Percentiles rank a stretch among this genome's conserved stretches.
These are phyloP conservation scores for Cyanistes caeruleus DNA, from an alignment of 2,113 vertebrate species.

Conservation along the genomic window DNA sequence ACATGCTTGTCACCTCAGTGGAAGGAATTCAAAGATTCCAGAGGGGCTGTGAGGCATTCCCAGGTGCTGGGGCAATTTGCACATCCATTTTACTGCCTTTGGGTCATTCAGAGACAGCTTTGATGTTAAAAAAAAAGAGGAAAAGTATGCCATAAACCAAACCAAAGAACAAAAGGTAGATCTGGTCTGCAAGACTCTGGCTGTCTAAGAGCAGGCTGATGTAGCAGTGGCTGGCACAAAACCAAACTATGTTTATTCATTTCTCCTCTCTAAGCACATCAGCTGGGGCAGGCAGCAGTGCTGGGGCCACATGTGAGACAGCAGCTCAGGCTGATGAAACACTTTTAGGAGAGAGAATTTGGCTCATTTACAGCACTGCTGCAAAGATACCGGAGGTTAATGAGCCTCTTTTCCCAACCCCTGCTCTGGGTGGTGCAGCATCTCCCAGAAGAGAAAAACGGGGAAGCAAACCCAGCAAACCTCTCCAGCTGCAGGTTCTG, in stretches of 20 bases:
- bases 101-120: not conserved
- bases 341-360: not conserved
- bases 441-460: not conserved
- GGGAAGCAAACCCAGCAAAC: not conserved
- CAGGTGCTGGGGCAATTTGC: not conserved
- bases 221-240: not conserved
- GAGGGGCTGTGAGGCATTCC: not conserved
- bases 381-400: not conserved
- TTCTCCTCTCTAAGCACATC: not conserved
- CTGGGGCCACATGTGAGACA: not conserved
- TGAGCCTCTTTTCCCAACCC: not conserved
- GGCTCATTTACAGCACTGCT: not conserved
- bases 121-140: not conserved
- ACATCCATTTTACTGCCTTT: not conserved
- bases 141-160: not conserved
- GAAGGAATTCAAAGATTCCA: not conserved
- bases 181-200: not conserved
- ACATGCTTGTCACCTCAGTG: not conserved
- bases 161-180: not conserved
- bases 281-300: not conserved
- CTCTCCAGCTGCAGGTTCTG: fast-evolving
- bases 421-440: not conserved
- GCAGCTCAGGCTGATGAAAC: not conserved
- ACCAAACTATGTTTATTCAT: fast-evolving
- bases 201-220: not conserved